Evolutionary conservation across 2,888 invertebrate species (phyloP), one percentile per base, ranked within the genome.

Genomic region (Drosophila affinis): DNA sequence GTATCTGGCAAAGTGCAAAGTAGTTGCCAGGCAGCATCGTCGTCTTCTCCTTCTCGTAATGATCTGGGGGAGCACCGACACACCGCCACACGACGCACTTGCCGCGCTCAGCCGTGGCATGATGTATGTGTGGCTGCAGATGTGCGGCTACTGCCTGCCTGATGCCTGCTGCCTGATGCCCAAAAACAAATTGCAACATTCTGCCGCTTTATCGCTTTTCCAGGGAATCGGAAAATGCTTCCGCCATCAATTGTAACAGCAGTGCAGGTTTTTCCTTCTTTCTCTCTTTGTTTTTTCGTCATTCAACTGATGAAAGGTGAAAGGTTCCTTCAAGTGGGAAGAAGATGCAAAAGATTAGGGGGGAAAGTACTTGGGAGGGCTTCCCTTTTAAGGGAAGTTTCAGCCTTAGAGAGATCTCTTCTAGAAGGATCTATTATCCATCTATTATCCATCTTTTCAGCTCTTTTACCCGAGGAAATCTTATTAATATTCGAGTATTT

Each of bases 1-100:
- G 91, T 91, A 90, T 91, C 91, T 91, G 90, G 91, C 91, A 91
- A 90, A 90, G 90, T 90, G 91, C 90, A 91, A 90, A 91, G 90
- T 90, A 91, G 89, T 90, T 90, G 87, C 87, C 85, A 84, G 75
- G 81, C 62, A 29, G n/a, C 54, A 58, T 52, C 57, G 44, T 39
- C 39, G 12, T 48, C 74, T 53, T 59, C 34, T 55, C 62, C 72
- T 39, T 68, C 81, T 76, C 83, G 74, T 90, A 91, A 91, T 90
- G 91, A 90, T 91, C 91, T 82, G 91, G 91, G 91, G 85, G 14
- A 39, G 39, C 39, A 39, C 14, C n/a, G n/a, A n/a, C n/a, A n/a
- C n/a, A n/a, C n/a, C n/a, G n/a, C n/a, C 39, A 39, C 14, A 39
- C 39, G 39, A 90, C 88, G 91, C 91, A 86, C 87, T 87, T 86